These are phyloP conservation scores for Sebastes minor DNA, from an alignment of 2,797 vertebrate species.

Conservation along the genomic window DNA sequence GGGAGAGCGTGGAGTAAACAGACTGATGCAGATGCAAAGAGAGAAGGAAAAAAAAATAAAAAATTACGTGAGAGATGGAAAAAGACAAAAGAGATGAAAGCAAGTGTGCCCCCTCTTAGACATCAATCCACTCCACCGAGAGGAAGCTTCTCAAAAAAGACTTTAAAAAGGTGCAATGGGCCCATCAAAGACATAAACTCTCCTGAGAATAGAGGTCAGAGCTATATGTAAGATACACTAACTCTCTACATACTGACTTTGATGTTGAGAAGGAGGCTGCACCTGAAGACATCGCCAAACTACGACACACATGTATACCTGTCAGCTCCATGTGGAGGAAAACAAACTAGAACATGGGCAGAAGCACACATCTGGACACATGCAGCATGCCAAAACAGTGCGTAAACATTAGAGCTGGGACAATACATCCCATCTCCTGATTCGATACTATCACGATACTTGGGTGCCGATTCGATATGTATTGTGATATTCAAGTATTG, in stretches of 20 bases:
- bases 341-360: not conserved
- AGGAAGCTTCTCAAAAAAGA: slow-evolving; percentile 43
- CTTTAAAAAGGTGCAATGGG: slow-evolving; percentile 43
- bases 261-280: slow-evolving; percentile 30
- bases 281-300: slow-evolving; percentile 17
- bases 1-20: not conserved
- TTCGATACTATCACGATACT: no score
- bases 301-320: not conserved
- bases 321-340: not conserved
- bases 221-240: slow-evolving; percentile 38
- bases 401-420: not conserved
- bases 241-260: slow-evolving; percentile 41
- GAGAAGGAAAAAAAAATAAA: not conserved
- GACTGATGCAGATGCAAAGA: slow-evolving; percentile 11
- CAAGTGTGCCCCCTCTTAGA: slow-evolving; percentile 38
- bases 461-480: no score
- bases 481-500: no score
- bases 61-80: slow-evolving; percentile 27
- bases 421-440: no score
- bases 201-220: slow-evolving; percentile 28
- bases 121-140: slow-evolving; percentile 52
- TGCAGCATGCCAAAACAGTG: not conserved
- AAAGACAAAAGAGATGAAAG: slow-evolving; percentile 69
- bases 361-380: not conserved
- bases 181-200: slow-evolving; percentile 60